Conservation (phyloP, 2,797 vertebrate genomes). For the Microctenopoma steveboyesi region DNA sequence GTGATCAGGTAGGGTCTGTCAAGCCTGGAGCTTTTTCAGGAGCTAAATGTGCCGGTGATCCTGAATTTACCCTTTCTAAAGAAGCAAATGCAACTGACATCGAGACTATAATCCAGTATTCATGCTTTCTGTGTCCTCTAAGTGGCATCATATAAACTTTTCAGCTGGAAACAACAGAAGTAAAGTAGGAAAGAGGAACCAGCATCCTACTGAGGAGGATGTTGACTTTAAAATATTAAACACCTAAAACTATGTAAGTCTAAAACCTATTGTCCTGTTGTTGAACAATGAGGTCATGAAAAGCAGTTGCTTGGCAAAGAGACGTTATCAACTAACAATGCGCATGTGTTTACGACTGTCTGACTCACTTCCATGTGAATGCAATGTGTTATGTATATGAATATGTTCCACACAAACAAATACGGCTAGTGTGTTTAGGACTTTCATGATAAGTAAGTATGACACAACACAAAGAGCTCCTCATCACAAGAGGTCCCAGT, state of each 20-base stretch:
- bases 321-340: constrained; percentile 28
- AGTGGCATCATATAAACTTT: neutral
- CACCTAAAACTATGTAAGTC: neutral
- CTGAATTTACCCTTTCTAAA: neutral
- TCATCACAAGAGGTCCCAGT: constrained; percentile 11
- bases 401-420: constrained; percentile 9
- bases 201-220: neutral
- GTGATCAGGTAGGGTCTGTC: constrained; percentile 23
- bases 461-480: constrained; percentile 35
- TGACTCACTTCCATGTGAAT: constrained; percentile 39
- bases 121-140: neutral
- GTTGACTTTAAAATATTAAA: neutral
- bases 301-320: constrained; percentile 17
- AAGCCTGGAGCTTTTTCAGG: constrained; percentile 9
- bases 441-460: constrained; percentile 39
- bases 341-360: constrained; percentile 15
- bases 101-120: neutral
- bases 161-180: neutral
- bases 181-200: neutral
- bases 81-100: neutral
- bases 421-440: constrained; percentile 34
- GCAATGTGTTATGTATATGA: constrained; percentile 17
- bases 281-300: constrained; percentile 27
- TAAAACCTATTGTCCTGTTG: constrained; percentile 3
- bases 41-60: neutral